phyloP scores from a whole-genome alignment of 2,113 vertebrate species.

The Sander vitreus region DNA sequence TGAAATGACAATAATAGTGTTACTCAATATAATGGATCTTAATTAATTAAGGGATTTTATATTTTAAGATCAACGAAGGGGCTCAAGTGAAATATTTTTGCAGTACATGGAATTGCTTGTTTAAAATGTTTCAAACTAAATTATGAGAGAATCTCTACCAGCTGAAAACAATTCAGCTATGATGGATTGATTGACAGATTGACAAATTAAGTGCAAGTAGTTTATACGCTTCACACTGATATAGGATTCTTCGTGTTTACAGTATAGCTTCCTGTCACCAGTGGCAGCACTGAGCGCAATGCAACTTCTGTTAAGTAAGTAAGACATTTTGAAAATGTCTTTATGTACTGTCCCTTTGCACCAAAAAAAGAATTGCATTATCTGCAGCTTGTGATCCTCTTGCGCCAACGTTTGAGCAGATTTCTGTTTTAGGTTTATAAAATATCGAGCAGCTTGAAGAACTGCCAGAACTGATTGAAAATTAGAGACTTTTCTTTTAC shows the following conservation, averaged over 20 bases:
- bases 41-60: conserved; percentile 7
- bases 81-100: conserved; percentile 1
- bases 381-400: neutral
- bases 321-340: neutral
- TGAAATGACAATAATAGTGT: neutral
- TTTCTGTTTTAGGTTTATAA: neutral
- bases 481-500: neutral
- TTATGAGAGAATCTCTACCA: neutral
- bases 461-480: neutral
- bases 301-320: neutral
- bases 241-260: neutral
- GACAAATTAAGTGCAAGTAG: neutral
- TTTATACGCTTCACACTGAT: neutral
- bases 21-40: neutral
- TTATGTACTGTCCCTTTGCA: neutral
- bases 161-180: neutral
- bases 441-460: neutral
- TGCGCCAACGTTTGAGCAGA: neutral
- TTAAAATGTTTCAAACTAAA: neutral
- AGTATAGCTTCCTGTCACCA: neutral
- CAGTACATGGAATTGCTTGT: neutral
- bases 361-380: neutral
- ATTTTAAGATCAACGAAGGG: neutral
- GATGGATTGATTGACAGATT: neutral
- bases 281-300: neutral